Evolutionary conservation across 92 coral and sea anemone genomes (phyloP).

Genomic region (Zoanthus solanderi): DNA sequence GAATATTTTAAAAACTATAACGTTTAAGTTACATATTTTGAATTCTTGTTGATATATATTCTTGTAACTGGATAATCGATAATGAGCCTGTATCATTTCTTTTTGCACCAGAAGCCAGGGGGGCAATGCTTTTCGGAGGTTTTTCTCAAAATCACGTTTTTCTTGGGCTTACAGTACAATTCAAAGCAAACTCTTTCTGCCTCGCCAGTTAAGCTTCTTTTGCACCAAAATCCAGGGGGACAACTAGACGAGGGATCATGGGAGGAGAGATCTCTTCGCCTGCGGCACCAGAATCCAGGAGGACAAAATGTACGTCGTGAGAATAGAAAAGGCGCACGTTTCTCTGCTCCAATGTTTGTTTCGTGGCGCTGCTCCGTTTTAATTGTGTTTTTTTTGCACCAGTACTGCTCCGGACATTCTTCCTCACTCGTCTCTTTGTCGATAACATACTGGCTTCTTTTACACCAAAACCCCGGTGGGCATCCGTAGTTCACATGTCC

Average conservation of each 20-base stretch:
- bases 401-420: constrained; percentile 30
- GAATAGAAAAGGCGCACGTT: constrained; percentile 10
- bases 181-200: constrained; percentile 48
- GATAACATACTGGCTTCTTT: constrained; percentile 56
- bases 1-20: not conserved
- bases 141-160: constrained; percentile 50
- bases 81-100: constrained; percentile 1
- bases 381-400: constrained; percentile 48
- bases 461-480: constrained; percentile 72
- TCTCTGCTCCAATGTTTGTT: not conserved
- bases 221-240: constrained; percentile 81
- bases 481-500: constrained; percentile 37
- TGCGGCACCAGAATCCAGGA: constrained; percentile 78
- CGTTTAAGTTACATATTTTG: not conserved
- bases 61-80: not conserved
- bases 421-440: constrained; percentile 66
- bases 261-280: constrained; percentile 61
- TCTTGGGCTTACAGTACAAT: constrained; percentile 66
- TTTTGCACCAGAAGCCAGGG: constrained; percentile 79
- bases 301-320: constrained; percentile 45
- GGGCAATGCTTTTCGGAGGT: constrained; percentile 67
- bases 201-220: constrained; percentile 39
- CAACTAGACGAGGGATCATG: constrained; percentile 41
- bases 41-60: not conserved
- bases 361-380: constrained; percentile 49